Evolutionary conservation across 2,113 vertebrate genomes (phyloP), one percentile per base, ranked within the genome.

Genomic region (Propithecus coquereli): DNA sequence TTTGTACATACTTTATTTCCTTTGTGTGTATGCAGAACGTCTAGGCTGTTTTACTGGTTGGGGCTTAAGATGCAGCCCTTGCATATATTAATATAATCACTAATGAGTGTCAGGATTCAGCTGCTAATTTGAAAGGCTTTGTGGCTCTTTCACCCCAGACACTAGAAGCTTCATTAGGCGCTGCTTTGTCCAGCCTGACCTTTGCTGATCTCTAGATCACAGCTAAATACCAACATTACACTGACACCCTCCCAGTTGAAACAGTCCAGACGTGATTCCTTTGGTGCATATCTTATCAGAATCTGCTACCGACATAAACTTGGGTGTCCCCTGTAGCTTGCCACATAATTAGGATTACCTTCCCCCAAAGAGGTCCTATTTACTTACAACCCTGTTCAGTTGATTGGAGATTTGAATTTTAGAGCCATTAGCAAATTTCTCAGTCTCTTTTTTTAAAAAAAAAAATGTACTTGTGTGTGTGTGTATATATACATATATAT

Each of bases 171-270:
- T 97, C 96, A 40, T 92, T 86, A 96, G 97, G 65, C 92, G 34
- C 47, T 54, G 93, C 70, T 96, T 97, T 97, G 97, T 96, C 97
- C 95, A 70, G 1, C 6, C 91, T 96, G 97, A 94, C 98, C 98
- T 98, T 97, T 20, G 2, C 4, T 90, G 96, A 89, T 91, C 97
- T 66, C 0, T 43, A 84, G 98, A 98, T 92, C 50, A 57, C 97
- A 57, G 97, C 74, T 93, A 97, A 96, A 98, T 90, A 98, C 97
- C 97, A 94, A 97, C 80, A 97, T 98, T 98, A 97, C 98, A 92
- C 98, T 95, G 96, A 85, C 89, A 95, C 59, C 93, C 96, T 89
- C 91, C 89, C 16, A 17, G 96, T 93, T 91, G 97, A 97, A 17
- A 74, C 76, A 63, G 85, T 22, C 96, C 98, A 98, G 98, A 98